A percentile compares a stretch with the other conserved stretches of the same genome.
Conservation (phyloP, 1,140 invertebrate species). For the Protaetia brevitarsis region DNA sequence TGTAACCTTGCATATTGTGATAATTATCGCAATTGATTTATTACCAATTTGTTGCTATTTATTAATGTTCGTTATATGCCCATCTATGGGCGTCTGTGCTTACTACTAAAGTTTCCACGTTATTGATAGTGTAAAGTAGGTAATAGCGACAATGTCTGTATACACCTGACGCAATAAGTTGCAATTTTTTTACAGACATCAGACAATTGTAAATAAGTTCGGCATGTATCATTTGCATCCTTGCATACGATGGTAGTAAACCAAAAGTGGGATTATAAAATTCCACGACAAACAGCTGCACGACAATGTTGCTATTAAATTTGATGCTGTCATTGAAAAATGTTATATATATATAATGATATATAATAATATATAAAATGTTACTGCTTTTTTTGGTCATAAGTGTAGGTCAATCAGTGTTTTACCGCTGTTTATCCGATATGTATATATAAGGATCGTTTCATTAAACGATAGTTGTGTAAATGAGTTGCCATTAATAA, state of each 20-base stretch:
- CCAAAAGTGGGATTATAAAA: neutral
- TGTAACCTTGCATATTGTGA: slow-evolving; percentile 42
- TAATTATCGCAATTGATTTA: slow-evolving; percentile 48
- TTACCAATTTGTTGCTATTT: slow-evolving; percentile 43
- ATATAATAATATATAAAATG: no score
- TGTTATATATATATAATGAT: no score
- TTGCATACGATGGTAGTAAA: neutral
- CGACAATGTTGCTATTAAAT: slow-evolving; percentile 4
- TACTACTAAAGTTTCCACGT: no score
- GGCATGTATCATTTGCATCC: neutral
- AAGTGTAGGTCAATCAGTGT: neutral
- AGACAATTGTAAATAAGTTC: neutral
- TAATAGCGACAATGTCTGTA: no score
- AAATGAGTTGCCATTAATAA: slow-evolving; percentile 3
- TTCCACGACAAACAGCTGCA: neutral
- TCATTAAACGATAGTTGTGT: neutral
- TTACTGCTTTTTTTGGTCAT: slow-evolving; percentile 6
- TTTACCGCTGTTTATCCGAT: no score
- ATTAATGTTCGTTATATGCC: slow-evolving; percentile 31
- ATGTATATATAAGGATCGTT: no score
- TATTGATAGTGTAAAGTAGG: no score
- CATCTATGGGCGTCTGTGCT: slow-evolving; percentile 14
- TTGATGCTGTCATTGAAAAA: no score
- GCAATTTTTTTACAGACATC: neutral
- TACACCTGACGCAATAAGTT: no score